These are phyloP conservation scores for Pseudotriccus pelzelni DNA, from an alignment of 2,797 vertebrate species.

Conservation along the genomic window DNA sequence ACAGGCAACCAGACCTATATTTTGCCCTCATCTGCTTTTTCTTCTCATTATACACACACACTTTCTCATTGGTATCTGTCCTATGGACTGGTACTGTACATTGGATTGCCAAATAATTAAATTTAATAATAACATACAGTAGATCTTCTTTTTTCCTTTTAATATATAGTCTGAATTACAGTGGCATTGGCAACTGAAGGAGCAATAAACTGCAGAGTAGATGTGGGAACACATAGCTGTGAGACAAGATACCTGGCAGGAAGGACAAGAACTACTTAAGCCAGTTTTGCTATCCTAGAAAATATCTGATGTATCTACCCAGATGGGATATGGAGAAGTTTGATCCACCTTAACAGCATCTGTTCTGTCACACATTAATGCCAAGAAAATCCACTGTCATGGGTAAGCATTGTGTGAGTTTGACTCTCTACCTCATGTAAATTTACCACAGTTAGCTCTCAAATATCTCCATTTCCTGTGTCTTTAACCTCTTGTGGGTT, in stretches of 20 bases:
- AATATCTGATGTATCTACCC: neutral
- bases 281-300: neutral
- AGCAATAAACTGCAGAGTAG: neutral
- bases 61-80: neutral
- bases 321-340: neutral
- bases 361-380: neutral
- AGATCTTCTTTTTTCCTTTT: neutral
- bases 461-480: neutral
- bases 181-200: neutral
- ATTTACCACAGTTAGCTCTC: neutral
- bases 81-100: neutral
- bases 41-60: neutral
- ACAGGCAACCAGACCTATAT: neutral
- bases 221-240: neutral
- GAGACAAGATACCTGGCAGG: neutral
- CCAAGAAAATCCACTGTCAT: neutral
- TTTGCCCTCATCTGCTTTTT: neutral
- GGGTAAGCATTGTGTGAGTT: neutral
- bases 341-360: neutral
- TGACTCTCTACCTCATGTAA: neutral
- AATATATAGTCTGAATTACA: neutral
- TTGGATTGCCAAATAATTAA: neutral
- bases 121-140: neutral
- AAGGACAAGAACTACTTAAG: neutral
- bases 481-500: neutral